Evolutionary conservation across 2,888 invertebrate species (phyloP).

Genomic region (Campoplex nolae): DNA sequence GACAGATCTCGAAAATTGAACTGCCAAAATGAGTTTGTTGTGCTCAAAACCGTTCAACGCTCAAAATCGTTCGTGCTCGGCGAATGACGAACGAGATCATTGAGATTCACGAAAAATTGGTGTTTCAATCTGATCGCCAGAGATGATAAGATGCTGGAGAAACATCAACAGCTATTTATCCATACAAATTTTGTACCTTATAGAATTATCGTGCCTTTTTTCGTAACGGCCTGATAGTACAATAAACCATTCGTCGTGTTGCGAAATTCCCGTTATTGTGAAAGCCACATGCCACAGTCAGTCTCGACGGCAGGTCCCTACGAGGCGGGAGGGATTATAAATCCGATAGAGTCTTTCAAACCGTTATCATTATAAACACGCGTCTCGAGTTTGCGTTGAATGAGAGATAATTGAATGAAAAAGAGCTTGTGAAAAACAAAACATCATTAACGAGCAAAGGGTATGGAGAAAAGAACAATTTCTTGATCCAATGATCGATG

Average conservation of each 20-base stretch:
- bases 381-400: neutral
- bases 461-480: neutral
- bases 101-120: neutral
- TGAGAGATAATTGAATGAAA: neutral
- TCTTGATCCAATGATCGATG: neutral
- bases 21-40: neutral
- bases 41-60: neutral
- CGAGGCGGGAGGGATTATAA: neutral
- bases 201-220: slow-evolving; percentile 8
- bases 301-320: neutral
- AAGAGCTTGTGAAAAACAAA: neutral
- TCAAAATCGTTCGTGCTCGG: neutral
- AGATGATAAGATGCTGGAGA: neutral
- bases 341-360: neutral
- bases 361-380: neutral
- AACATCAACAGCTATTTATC: neutral
- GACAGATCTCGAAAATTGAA: neutral
- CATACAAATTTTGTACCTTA: slow-evolving; percentile 8
- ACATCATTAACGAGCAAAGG: neutral
- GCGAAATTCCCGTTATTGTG: slow-evolving; percentile 12
- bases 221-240: slow-evolving; percentile 15
- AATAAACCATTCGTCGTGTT: neutral
- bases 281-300: slow-evolving; percentile 12
- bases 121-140: neutral
- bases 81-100: neutral